Evolutionary conservation across 2,113 vertebrate species (phyloP), one percentile per base, ranked within the genome.

Genomic region (Caloenas nicobarica): DNA sequence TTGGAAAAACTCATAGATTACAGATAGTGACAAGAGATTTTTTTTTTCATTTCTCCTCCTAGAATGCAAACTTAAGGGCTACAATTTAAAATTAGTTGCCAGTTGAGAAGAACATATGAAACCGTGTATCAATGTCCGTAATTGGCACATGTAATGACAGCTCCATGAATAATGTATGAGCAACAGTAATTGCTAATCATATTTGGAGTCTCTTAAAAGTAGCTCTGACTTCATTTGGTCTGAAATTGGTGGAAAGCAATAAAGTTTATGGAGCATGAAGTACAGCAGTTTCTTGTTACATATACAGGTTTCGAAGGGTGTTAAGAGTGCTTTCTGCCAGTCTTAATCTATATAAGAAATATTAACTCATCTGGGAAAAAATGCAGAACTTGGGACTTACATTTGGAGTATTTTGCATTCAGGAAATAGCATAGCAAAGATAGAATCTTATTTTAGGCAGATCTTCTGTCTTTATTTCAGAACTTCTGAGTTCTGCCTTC

Each of bases 171-270:
- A 96, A 95, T 77, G 46, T 36, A 93, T 86, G 50, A 91, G 64
- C 3, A 9, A 65, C 50, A 77, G 31, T 86, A 50, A 86, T 60
- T 95, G 69, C 60, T 89, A 94, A 81, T 94, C 44, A 16, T 54
- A 74, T 86, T 65, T 92, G 54, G 50, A 90, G 50, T 64, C 36
- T 91, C 36, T 92, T 62, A 91, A 90, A 66, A 40, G 36, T 31
- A 62, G 13, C 14, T 79, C 16, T 83, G 78, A 83, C n/a, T 88
- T 89, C 40, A 64, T 29, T 76, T 31, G 29, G n/a, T 81, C 73
- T 87, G 74, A 81, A 94, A 94, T 60, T 28, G 33, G 62, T 93
- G 72, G 69, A 94, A 91, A 66, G 34, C 17, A 70, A 61, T 74
- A 68, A 57, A 86, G n/a, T 86, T 91, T 81, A 83, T 64, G 33